Conservation (phyloP, 2,888 invertebrate genomes). For the Troides oblongomaculatus region DNA sequence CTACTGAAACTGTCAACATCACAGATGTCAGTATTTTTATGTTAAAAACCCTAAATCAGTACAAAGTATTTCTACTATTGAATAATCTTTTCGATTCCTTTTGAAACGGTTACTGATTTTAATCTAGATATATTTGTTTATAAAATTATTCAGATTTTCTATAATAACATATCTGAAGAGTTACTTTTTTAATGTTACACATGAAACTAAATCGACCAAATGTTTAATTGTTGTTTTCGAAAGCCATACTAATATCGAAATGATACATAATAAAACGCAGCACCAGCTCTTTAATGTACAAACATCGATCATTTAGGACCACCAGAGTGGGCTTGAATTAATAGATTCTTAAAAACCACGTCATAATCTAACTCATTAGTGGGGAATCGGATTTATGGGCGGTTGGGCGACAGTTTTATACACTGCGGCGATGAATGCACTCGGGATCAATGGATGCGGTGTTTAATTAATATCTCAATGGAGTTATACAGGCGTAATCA, state of each 20-base stretch:
- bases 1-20: too few relatives aligned
- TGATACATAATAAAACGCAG: neutral
- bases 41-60: too few relatives aligned
- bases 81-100: too few relatives aligned
- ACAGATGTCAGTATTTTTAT: too few relatives aligned
- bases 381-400: conserved; percentile 61
- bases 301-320: conserved; percentile 41
- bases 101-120: too few relatives aligned
- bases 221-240: neutral
- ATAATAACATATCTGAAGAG: too few relatives aligned
- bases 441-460: conserved; percentile 36
- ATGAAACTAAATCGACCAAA: neutral
- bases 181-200: neutral
- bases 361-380: conserved; percentile 72
- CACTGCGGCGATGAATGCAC: conserved; percentile 23
- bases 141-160: too few relatives aligned
- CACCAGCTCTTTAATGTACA: conserved; percentile 20
- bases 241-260: neutral
- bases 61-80: too few relatives aligned
- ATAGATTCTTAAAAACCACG: conserved; percentile 54
- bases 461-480: conserved; percentile 1
- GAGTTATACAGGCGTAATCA: neutral
- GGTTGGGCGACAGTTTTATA: conserved; percentile 52
- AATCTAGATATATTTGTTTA: too few relatives aligned
- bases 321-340: conserved; percentile 53